Base-by-base conservation (phyloP, 2,797 vertebrate species). In the Peromyscus attwateri region DNA sequence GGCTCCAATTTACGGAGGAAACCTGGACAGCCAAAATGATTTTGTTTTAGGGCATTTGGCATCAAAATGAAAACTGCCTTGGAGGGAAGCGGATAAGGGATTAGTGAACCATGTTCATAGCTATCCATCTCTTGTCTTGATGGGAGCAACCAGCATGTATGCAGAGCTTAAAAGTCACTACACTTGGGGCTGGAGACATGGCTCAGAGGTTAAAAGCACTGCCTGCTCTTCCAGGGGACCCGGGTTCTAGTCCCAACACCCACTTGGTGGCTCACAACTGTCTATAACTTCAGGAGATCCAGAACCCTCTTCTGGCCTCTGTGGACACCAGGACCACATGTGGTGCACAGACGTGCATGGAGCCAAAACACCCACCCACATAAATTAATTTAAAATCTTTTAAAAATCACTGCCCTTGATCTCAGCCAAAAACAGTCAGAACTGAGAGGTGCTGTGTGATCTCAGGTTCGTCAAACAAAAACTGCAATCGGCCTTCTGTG, bases 1-100 rank as follows among this genome's bases (percentile, higher is more conserved):
- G 94, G 85, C 87, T 96, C 76, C 94, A 62, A 57, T 96, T 96
- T 92, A 96, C 52, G 88, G 95, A 96, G 91, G 96, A 96, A 93
- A 95, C 93, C 91, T 87, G 92, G 76, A 92, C 6, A 23, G 95
- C 96, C 97, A 96, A 94, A 92, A 81, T 55, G 23, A 76, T 96
- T 80, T 95, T 43, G 71, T 94, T 97, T 91, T 92, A 92, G 91
- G 95, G 83, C 91, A 84, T 83, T 52, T 97, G 97, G 95, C 94
- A 96, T 80, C 85, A 79, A 94, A 55, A 55, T 66, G 34, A 62
- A 9, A n/a, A 66, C 19, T 66, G 62, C 88, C 80, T 96, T 68
- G 57, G 70, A 87, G 85, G 57, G 31, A 82, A 77, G 76, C 55
- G 34, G 91, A 85, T 75, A 80, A 66, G 66, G 68, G 14, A 75